Conservation (phyloP, 2,888 invertebrate species). For the Apoda limacodes region DNA sequence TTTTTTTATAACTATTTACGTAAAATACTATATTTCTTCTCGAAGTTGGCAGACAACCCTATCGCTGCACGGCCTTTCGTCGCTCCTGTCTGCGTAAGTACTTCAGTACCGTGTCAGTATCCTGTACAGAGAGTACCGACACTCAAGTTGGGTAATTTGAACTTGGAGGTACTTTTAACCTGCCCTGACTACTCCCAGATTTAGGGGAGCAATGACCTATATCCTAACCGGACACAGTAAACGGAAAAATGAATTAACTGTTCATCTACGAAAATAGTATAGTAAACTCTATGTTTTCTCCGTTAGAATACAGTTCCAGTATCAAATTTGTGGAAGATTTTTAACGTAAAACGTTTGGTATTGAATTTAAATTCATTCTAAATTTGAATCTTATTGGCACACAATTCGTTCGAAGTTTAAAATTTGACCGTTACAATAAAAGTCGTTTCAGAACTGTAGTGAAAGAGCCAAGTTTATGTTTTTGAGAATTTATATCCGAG, state of each 20-base stretch:
- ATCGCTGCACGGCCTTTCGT: not conserved
- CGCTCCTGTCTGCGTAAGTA: not conserved
- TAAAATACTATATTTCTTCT: too few species aligned
- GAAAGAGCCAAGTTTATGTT: constrained; percentile 53
- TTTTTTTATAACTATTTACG: too few species aligned
- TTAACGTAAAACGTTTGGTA: constrained; percentile 42
- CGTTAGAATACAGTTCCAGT: constrained; percentile 59
- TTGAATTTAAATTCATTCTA: too few species aligned
- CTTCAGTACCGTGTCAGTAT: constrained; percentile 34
- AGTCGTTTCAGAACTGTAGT: constrained; percentile 26
- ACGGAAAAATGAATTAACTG: constrained; percentile 43
- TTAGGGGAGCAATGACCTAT: constrained; percentile 70
- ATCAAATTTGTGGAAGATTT: too few species aligned
- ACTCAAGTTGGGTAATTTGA: constrained; percentile 64
- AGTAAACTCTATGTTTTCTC: constrained; percentile 59
- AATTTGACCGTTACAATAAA: constrained; percentile 21
- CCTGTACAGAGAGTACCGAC: constrained; percentile 64
- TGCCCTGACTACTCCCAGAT: constrained; percentile 64
- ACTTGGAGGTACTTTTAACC: constrained; percentile 62
- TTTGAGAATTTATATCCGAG: constrained; percentile 60
- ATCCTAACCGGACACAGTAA: constrained; percentile 51
- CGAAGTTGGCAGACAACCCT: too few species aligned
- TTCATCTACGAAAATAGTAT: constrained; percentile 34
- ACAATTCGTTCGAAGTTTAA: constrained; percentile 29
- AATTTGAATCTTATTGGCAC: constrained; percentile 48